These are phyloP conservation scores for Drosophila sechellia DNA, from an alignment of 1,140 invertebrate genomes.

Conservation along the genomic window DNA sequence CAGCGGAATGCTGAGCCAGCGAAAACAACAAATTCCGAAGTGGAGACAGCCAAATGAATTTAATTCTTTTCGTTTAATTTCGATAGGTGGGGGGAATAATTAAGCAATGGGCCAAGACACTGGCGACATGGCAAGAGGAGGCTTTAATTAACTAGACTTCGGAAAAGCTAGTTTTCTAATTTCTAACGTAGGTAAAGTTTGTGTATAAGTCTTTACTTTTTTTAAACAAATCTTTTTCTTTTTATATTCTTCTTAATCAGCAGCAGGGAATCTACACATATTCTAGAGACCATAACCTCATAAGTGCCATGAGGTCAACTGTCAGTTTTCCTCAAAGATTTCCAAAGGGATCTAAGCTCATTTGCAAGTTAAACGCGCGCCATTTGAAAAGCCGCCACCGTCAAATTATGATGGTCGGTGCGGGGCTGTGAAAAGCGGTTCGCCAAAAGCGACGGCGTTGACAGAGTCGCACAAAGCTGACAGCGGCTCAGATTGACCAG, in stretches of 20 bases:
- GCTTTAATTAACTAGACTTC: slow-evolving; percentile 31
- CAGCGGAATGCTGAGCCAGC: slow-evolving; percentile 49
- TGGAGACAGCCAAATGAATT: slow-evolving; percentile 38
- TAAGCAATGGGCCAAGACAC: slow-evolving; percentile 22
- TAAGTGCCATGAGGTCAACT: slow-evolving; percentile 8
- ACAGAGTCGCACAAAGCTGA: slow-evolving; percentile 81
- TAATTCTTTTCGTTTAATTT: slow-evolving; percentile 24
- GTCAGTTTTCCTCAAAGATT: slow-evolving; percentile 10
- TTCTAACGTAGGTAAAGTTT: not conserved
- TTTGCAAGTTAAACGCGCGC: slow-evolving; percentile 79
- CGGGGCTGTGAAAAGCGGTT: slow-evolving; percentile 17
- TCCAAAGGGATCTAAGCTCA: slow-evolving; percentile 49
- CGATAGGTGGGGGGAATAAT: slow-evolving; percentile 41
- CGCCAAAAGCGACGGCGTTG: slow-evolving; percentile 51
- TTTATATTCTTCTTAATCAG: not conserved
- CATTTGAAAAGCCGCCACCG: slow-evolving; percentile 27
- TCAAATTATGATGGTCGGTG: slow-evolving; percentile 6
- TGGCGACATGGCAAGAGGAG: not conserved
- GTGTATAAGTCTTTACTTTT: too few species aligned
- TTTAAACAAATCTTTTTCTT: not conserved
- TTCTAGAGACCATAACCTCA: slow-evolving; percentile 2
- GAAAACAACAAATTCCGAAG: slow-evolving; percentile 49
- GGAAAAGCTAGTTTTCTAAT: slow-evolving; percentile 1
- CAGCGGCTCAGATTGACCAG: slow-evolving; percentile 60
- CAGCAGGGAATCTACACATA: not conserved